Percentiles rank a stretch among this genome's conserved stretches.
These are phyloP conservation scores for Barbus barbus DNA, from an alignment of 2,113 vertebrate genomes.

Conservation along the genomic window DNA sequence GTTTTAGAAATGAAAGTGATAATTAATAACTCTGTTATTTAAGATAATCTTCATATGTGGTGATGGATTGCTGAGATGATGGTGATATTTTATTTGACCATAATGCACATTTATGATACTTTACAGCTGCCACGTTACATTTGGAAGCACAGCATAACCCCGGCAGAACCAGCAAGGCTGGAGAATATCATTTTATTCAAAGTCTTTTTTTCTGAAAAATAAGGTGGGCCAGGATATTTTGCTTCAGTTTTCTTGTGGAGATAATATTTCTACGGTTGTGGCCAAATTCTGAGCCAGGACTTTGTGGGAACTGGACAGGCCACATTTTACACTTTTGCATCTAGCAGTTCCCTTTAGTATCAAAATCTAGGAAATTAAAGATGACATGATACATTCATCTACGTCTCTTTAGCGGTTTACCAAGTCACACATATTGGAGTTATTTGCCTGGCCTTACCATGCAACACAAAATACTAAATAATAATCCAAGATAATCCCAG, in stretches of 20 bases:
- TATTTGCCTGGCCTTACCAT: background rate
- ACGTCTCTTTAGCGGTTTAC: background rate
- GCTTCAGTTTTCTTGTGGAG: slow-evolving; percentile 15
- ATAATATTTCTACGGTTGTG: background rate
- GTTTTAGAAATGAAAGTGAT: background rate
- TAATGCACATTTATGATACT: background rate
- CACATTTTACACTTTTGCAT: slow-evolving; percentile 13
- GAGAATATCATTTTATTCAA: slow-evolving; percentile 29
- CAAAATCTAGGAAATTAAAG: slow-evolving; percentile 34
- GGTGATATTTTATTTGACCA: background rate
- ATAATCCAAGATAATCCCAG: slow-evolving; percentile 36
- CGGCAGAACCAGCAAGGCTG: background rate
- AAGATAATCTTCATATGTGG: background rate
- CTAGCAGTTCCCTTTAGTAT: slow-evolving; percentile 17
- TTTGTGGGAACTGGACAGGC: slow-evolving; percentile 28
- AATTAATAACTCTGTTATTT: background rate
- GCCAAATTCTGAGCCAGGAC: slow-evolving; percentile 19
- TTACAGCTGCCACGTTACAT: background rate
- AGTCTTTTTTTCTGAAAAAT: background rate
- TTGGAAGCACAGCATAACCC: background rate
- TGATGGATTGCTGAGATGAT: background rate
- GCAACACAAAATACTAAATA: slow-evolving; percentile 15
- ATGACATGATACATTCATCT: slow-evolving; percentile 20
- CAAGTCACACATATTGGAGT: slow-evolving; percentile 6
- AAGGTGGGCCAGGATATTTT: slow-evolving; percentile 4